Conservation (phyloP, 2,113 vertebrate genomes). For the Cettia cetti region DNA sequence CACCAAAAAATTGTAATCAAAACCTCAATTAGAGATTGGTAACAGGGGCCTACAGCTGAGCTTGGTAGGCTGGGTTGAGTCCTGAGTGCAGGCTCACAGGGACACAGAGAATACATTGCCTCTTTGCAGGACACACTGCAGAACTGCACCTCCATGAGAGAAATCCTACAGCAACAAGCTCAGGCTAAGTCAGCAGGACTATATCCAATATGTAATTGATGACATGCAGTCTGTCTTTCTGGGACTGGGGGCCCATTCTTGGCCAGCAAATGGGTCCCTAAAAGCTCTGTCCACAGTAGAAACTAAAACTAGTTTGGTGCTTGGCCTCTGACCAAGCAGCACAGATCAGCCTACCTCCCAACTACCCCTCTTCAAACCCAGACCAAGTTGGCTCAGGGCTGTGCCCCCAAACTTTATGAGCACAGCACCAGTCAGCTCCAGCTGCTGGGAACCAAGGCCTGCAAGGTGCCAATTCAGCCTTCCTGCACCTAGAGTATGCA, state of each 20-base stretch:
- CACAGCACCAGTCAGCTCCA: fast-evolving
- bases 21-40: background rate
- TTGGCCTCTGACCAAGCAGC: background rate
- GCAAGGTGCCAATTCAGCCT: background rate
- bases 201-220: background rate
- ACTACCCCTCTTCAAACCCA: background rate
- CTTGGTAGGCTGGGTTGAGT: background rate
- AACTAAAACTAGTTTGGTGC: background rate
- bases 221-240: background rate
- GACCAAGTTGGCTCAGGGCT: background rate
- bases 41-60: background rate
- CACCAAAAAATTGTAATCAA: background rate
- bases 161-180: background rate
- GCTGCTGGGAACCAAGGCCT: background rate
- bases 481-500: fast-evolving
- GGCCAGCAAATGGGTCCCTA: background rate
- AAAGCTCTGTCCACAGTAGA: background rate
- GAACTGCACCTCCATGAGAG: background rate
- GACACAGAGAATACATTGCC: background rate
- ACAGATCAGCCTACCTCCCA: background rate
- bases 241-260: background rate
- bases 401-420: background rate
- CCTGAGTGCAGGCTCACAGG: background rate
- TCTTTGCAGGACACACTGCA: background rate
- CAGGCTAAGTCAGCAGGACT: background rate